Base-by-base conservation (phyloP, 2,888 invertebrate species). In the Nemapogon koenigi region DNA sequence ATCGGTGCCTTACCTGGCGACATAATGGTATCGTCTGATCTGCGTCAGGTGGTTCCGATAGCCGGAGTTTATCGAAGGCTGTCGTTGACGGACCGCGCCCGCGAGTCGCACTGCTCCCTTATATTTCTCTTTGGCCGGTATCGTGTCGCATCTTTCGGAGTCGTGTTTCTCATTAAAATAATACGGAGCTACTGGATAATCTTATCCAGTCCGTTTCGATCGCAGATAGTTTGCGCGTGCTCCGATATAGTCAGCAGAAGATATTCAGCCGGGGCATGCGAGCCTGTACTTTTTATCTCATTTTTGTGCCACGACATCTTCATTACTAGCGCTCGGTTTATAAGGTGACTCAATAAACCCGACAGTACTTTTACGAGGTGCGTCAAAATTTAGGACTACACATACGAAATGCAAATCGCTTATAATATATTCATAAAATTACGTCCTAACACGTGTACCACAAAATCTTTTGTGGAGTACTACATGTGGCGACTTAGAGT, bases 151-250 rank as follows among this genome's bases (percentile, higher is more conserved):
- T 76, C 78, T 73, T 62, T 55, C 48, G 53, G 62, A 76, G 69
- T 75, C 73, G 75, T 73, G 76, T 76, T 73, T 73, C 78, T 78
- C 78, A 78, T 78, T 78, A 78, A 78, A 78, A 78, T 78, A 75
- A 78, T 78, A 75, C 76, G 70, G 68, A 61, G 76, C 78, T 76
- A 76, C 76, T 56, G 78, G 75, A 78, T 78, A 73, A 78, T 78
- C 76, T 78, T 78, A 78, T 78, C 78, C 76, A 55, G 65, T 71
- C 67, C 71, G 68, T 72, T 75, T 65, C 67, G 73, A 78, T 78
- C 78, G 69, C 63, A 69, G 78, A 78, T 76, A 69, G 73, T 69
- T 68, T 68, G 76, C 76, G 75, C 78, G 75, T 76, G 78, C 72
- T 62, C 46, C 65, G 78, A 78, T 76, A 78, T 66, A 68, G 60